Conservation (phyloP, 2,888 invertebrate species). For the Galerucella pusilla region DNA sequence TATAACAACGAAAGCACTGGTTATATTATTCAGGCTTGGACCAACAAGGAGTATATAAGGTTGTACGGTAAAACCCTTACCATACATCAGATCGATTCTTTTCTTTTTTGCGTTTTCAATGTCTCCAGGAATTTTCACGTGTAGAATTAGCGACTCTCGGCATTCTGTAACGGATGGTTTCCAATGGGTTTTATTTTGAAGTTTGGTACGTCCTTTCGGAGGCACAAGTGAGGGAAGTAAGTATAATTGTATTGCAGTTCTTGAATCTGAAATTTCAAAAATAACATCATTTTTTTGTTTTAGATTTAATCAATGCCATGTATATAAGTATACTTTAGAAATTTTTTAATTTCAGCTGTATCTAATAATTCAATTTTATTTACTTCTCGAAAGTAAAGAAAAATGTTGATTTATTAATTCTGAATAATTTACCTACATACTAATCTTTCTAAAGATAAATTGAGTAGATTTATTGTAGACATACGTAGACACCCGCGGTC, state of each 20-base stretch:
- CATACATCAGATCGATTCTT: conserved; percentile 30
- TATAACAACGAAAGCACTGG: conserved; percentile 22
- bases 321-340: too few relatives aligned
- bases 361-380: too few relatives aligned
- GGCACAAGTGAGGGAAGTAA: conserved; percentile 32
- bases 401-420: too few relatives aligned
- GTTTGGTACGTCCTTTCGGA: conserved; percentile 33
- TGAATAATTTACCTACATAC: too few relatives aligned
- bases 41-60: conserved; percentile 37
- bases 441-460: too few relatives aligned
- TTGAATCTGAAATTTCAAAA: conserved; percentile 2
- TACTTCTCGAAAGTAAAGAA: too few relatives aligned
- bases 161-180: conserved; percentile 39
- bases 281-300: not conserved
- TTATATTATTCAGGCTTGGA: conserved; percentile 36
- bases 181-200: conserved; percentile 21
- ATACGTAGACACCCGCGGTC: too few relatives aligned
- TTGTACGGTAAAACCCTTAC: conserved; percentile 34
- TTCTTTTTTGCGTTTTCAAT: not conserved
- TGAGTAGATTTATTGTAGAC: too few relatives aligned
- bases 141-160: conserved; percentile 24
- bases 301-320: too few relatives aligned
- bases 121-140: too few relatives aligned
- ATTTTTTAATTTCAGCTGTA: too few relatives aligned
- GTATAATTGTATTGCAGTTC: not conserved